phyloP scores from a whole-genome alignment of 2,113 vertebrate species.

The Hippopotamus amphibius region DNA sequence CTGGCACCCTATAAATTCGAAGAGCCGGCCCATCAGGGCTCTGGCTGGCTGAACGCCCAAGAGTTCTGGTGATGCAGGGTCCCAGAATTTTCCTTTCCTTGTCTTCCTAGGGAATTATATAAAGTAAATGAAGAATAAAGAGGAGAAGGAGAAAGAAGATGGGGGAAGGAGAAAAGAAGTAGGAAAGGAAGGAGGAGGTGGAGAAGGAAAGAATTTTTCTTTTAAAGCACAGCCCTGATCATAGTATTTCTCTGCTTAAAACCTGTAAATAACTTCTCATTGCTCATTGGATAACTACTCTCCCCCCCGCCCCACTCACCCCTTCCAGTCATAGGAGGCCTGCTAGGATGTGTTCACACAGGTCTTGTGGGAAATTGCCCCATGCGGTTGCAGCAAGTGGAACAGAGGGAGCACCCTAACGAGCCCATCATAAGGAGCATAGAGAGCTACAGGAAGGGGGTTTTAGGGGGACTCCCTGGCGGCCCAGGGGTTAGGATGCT shows the following conservation, averaged over 20 bases:
- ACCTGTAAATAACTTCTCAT: not conserved
- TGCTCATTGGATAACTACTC: not conserved
- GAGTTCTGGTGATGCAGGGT: not conserved
- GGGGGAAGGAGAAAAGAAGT: not conserved
- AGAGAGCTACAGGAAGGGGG: not conserved
- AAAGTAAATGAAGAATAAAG: constrained; percentile 17
- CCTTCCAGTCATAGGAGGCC: not conserved
- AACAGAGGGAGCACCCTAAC: not conserved
- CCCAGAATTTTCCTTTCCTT: not conserved
- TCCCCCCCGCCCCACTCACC: not conserved
- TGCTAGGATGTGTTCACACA: not conserved
- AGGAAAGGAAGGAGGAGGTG: not conserved
- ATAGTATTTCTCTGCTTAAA: not conserved
- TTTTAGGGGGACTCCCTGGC: not conserved
- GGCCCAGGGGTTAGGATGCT: not conserved
- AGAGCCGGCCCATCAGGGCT: not conserved
- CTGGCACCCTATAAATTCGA: not conserved
- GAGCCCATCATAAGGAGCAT: not conserved
- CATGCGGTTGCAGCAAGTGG: not conserved
- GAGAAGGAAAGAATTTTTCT: not conserved
- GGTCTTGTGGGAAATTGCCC: constrained; percentile 26
- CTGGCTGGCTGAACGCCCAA: not conserved
- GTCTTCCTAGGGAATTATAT: not conserved
- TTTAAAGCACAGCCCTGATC: not conserved
- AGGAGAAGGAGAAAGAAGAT: not conserved